Evolutionary conservation across 2,113 vertebrate species (phyloP), one percentile per base, ranked within the genome.

Genomic region (Grantiella picta): DNA sequence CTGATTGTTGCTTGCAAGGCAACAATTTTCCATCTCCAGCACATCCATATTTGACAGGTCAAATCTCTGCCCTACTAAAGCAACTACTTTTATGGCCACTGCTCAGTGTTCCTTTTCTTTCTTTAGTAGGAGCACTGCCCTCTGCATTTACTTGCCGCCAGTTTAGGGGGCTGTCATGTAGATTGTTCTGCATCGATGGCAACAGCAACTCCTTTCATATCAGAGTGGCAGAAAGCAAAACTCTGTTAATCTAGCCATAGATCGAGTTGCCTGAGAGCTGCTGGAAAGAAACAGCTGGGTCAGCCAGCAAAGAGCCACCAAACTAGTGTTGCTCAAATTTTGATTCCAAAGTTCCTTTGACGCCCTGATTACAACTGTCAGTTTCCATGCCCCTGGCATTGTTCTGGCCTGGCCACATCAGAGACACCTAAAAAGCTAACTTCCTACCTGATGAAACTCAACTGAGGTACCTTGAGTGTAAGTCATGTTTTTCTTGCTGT

Each of bases 141-240:
- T 8, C 47, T 91, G 70, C 86, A 44, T 77, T 88, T 70, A 49
- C 66, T 79, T 82, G 63, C 82, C 94, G 75, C 71, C 75, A 78
- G 66, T 91, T 91, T 82, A 95, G 60, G 57, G 50, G 82, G 35
- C 85, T 93, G 93, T 95, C 96, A 90, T 9, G 44, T 83, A 87
- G 93, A 93, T 95, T 69, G 89, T 97, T 97, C 93, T 96, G 90
- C 92, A 82, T 85, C 35, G 0, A 56, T 70, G 71, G 88, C 71
- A 93, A 11, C 75, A 77, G 91, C 63, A 88, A 56, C 47, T 85
- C 17, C 50, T 88, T 91, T 86, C 68, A 15, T 85, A 87, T 83
- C 31, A 14, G 82, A 91, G 60, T 80, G 93, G 79, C 95, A 93
- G 68, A 89, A 47, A 94, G 90, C 71, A 92, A 87, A 94, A 88